Base-by-base conservation (phyloP, 2,797 vertebrate genomes). In the Sebastes iracundus region DNA sequence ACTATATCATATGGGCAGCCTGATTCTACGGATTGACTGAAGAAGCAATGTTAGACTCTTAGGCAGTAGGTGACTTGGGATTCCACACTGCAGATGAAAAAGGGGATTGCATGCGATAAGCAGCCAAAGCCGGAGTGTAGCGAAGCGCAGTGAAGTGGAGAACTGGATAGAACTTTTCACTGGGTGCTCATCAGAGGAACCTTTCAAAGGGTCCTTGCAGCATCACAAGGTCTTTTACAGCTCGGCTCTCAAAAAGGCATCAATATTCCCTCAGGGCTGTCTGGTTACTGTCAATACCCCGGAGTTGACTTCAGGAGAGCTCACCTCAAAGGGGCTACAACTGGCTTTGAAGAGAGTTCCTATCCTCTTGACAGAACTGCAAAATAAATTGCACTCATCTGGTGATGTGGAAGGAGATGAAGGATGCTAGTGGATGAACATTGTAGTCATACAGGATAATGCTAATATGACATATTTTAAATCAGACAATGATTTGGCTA, bases 101-200 rank as follows among this genome's bases (percentile, higher is more conserved):
- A 52, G 75, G 61, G 73, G 78, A 69, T 58, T 38, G 23, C 65
- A 72, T 65, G 79, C 63, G 79, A 87, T 70, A 89, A 87, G 68
- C 53, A 87, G 79, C 82, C 55, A 83, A 80, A 88, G 82, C 78
- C 38, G 20, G 72, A 72, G 78, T 65, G 71, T 63, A 88, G 78
- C 71, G 52, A 82, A 86, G 89, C 64, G 84, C 58, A 83, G 55
- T 77, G 68, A 89, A 87, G 89, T 87, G 85, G 75, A 85, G 91
- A 79, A 88, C 66, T 83, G 76, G 77, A 80, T 79, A 80, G 80
- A 73, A 78, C 79, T 87, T 86, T 86, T 80, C 82, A 84, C 61
- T 68, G 64, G 63, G 81, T 67, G 74, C 69, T 90, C 90, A 92
- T 92, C 92, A 87, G 77, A 91, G 84, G 84, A 88, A 79, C 78